phyloP scores from a whole-genome alignment of 2,113 vertebrate species.

The Tachysurus fulvidraco region DNA sequence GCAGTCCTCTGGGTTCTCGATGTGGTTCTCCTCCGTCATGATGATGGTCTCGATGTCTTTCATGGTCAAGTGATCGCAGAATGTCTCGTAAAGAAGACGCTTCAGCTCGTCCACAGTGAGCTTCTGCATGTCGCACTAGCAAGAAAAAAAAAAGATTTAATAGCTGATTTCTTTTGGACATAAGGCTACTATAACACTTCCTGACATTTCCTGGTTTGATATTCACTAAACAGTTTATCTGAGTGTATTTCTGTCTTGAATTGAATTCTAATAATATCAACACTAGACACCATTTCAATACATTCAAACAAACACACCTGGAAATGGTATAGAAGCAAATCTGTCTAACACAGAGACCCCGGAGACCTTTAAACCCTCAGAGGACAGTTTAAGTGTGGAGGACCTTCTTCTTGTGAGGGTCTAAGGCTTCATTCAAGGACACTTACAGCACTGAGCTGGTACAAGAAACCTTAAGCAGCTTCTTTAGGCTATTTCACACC shows the following conservation, averaged over 20 bases:
- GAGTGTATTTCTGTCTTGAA: background rate
- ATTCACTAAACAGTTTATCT: background rate
- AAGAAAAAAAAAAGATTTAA: background rate
- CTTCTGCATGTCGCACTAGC: constrained; percentile 98
- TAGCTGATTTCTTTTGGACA: background rate
- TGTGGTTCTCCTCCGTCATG: constrained; percentile 97
- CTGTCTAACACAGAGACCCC: background rate
- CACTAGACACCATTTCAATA: background rate
- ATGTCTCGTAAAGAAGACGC: constrained; percentile 93
- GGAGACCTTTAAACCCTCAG: background rate
- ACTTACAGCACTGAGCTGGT: background rate
- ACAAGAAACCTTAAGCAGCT: background rate
- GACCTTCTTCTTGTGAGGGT: background rate
- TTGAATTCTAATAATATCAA: background rate
- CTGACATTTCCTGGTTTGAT: background rate
- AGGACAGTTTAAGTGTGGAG: background rate
- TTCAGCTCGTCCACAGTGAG: constrained; percentile 96
- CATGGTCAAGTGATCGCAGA: constrained; percentile 98
- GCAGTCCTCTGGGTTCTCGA: constrained; percentile 88
- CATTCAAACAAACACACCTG: background rate
- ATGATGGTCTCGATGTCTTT: constrained; percentile 99
- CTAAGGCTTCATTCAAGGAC: constrained; percentile 19
- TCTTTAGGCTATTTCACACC: background rate
- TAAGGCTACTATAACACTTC: background rate
- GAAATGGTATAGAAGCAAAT: background rate